Evolutionary conservation across 2,797 vertebrate genomes (phyloP).

Genomic region (Tadarida brasiliensis): DNA sequence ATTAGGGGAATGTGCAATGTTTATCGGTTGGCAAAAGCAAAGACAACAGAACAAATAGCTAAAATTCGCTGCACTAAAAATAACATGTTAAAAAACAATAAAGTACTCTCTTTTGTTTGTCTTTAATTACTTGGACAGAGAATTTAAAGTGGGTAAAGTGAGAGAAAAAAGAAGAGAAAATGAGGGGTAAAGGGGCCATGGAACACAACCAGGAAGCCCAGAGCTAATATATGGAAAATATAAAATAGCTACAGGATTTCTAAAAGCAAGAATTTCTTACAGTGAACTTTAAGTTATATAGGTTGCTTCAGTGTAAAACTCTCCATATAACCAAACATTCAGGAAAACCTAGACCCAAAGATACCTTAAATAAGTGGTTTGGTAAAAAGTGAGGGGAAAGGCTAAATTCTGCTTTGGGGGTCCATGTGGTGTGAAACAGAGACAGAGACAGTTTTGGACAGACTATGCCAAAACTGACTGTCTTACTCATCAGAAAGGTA

Average conservation of each 20-base stretch:
- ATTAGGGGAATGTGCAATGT: not conserved
- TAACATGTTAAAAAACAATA: not conserved
- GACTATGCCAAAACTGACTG: not conserved
- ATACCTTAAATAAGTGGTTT: not conserved
- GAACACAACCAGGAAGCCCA: not conserved
- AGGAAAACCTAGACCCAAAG: not conserved
- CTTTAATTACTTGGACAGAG: not conserved
- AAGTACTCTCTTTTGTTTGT: not conserved
- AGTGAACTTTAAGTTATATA: not conserved
- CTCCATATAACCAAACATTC: not conserved
- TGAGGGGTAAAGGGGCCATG: not conserved
- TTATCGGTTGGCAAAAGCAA: not conserved
- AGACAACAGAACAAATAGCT: not conserved
- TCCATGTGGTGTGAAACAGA: not conserved
- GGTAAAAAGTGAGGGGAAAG: not conserved
- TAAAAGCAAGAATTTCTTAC: not conserved
- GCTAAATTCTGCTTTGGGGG: not conserved
- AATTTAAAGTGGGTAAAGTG: not conserved
- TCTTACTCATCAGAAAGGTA: not conserved
- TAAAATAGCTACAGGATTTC: not conserved
- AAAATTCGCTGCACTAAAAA: not conserved
- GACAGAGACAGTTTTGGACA: not conserved
- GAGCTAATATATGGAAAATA: not conserved
- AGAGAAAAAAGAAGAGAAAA: not conserved
- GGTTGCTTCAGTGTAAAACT: not conserved